Evolutionary conservation across 2,888 invertebrate genomes (phyloP).

Genomic region (Magallana nippona): DNA sequence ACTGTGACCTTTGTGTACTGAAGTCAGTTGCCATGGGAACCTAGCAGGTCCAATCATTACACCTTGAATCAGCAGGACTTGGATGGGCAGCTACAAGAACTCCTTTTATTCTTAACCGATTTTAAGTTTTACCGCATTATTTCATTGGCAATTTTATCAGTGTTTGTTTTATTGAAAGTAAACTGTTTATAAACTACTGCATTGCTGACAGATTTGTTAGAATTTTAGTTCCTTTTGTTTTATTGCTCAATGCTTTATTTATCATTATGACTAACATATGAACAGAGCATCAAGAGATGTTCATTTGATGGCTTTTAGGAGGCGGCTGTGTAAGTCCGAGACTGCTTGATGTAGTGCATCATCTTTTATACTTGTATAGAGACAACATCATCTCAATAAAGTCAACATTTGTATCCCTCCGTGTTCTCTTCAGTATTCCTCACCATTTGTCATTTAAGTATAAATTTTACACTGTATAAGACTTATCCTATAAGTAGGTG

Average conservation of each 20-base stretch:
- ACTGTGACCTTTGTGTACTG: conserved; percentile 1
- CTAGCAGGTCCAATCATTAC: not conserved
- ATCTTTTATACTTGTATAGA: conserved; percentile 25
- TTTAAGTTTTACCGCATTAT: not conserved
- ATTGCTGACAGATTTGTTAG: not conserved
- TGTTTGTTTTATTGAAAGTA: not conserved
- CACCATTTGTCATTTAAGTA: too few relatives aligned
- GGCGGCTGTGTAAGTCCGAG: conserved; percentile 8
- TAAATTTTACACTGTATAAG: too few relatives aligned
- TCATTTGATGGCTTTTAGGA: not conserved
- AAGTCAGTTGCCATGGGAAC: conserved; percentile 18
- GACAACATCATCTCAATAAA: conserved; percentile 22
- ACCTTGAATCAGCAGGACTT: not conserved
- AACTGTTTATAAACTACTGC: not conserved
- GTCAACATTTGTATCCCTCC: not conserved
- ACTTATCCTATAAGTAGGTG: too few relatives aligned
- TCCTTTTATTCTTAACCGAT: not conserved
- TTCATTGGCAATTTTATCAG: conserved; percentile 14
- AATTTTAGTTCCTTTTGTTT: not conserved
- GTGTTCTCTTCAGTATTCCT: not conserved
- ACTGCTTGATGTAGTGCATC: not conserved
- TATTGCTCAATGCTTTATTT: conserved; percentile 31
- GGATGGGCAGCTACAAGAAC: conserved; percentile 10
- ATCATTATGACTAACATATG: not conserved
- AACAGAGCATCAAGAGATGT: not conserved